Percentiles rank a stretch among this genome's conserved stretches.
Conservation (phyloP, 2,888 invertebrate genomes). For the Amphipyra berbera region DNA sequence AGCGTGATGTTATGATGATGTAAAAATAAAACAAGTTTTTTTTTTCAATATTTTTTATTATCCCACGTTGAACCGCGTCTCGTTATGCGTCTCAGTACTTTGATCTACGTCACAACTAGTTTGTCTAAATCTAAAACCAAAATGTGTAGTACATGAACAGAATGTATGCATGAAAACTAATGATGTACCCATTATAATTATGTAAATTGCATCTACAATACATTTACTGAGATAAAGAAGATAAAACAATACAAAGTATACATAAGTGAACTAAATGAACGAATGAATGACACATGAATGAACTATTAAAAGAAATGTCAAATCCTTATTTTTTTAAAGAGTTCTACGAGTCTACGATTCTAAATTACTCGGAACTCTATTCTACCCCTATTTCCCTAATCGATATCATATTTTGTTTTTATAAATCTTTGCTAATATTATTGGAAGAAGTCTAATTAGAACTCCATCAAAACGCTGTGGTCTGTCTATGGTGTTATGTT, state of each 20-base stretch:
- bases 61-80: constrained; percentile 72
- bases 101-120: constrained; percentile 56
- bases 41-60: constrained; percentile 66
- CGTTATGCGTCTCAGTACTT: constrained; percentile 65
- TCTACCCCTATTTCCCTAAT: constrained; percentile 19
- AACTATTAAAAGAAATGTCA: constrained; percentile 1
- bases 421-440: constrained; percentile 3
- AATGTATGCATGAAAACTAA: constrained; percentile 15
- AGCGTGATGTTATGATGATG: too few relatives aligned
- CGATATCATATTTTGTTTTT: not conserved
- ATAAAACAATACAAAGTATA: not conserved
- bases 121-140: constrained; percentile 30
- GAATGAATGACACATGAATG: not conserved
- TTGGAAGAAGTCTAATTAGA: constrained; percentile 8
- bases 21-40: constrained; percentile 45
- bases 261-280: not conserved
- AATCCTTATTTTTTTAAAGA: constrained; percentile 15
- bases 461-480: constrained; percentile 35
- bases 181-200: not conserved
- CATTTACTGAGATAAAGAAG: not conserved
- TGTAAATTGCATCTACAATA: not conserved
- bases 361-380: constrained; percentile 6
- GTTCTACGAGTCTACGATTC: constrained; percentile 4
- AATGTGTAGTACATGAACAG: constrained; percentile 24
- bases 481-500: constrained; percentile 26